A percentile compares a stretch with the other conserved stretches of the same genome.
These are phyloP conservation scores for Horisme vitalbata DNA, from an alignment of 2,888 invertebrate genomes.

Conservation along the genomic window DNA sequence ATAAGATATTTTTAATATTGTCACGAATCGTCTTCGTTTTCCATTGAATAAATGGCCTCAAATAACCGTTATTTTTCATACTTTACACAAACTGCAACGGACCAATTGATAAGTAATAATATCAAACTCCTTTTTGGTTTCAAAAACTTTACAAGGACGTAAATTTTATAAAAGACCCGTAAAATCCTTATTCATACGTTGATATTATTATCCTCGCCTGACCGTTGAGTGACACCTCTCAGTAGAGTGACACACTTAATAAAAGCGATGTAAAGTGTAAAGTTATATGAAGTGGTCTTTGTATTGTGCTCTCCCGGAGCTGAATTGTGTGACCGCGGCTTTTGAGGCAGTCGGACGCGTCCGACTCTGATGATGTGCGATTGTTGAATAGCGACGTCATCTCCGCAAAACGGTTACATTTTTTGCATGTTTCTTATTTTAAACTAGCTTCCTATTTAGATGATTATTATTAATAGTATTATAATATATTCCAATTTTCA, in stretches of 20 bases:
- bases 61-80: constrained; percentile 21
- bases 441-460: too few species aligned
- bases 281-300: constrained; percentile 57
- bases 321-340: constrained; percentile 17
- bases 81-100: constrained; percentile 13
- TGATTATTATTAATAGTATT: too few species aligned
- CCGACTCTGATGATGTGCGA: constrained; percentile 21
- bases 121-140: constrained; percentile 35
- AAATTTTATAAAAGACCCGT: constrained; percentile 51
- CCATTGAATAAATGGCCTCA: too few species aligned
- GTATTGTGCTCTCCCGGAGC: constrained; percentile 47
- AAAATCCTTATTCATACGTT: constrained; percentile 51
- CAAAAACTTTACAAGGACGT: constrained; percentile 54
- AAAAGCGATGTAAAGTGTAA: constrained; percentile 55
- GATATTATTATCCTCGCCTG: constrained; percentile 62
- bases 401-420: constrained; percentile 29
- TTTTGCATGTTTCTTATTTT: too few species aligned
- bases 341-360: constrained; percentile 22
- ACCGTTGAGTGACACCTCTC: constrained; percentile 73
- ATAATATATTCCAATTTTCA: too few species aligned
- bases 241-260: constrained; percentile 60
- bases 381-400: constrained; percentile 41
- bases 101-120: constrained; percentile 19
- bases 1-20: too few species aligned
- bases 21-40: too few species aligned